Base-by-base conservation (phyloP, 2,113 vertebrate species). In the Scytalopus superciliaris region DNA sequence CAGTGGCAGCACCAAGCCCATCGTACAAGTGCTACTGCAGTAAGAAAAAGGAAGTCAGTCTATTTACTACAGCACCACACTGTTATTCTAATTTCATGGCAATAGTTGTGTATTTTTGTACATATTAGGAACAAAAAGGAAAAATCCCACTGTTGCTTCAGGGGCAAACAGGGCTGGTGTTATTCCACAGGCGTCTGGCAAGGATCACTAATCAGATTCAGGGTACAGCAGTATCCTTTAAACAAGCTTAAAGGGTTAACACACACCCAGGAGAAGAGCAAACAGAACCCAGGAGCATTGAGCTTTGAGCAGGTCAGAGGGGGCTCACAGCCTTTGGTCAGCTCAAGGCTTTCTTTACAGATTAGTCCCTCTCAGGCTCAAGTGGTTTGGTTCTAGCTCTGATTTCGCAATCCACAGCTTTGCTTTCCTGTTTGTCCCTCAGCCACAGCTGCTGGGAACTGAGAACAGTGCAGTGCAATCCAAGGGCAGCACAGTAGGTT, bases 1-100 rank as follows among this genome's bases (percentile, higher is more conserved):
- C 96, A 99, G 98, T 1, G 99, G 99, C 96, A 99, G 97, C 95
- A 99, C 99, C 96, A 99, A 98, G 62, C 99, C 99, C 98, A 99
- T 98, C 0, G 99, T 98, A 74, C 99, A 99, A 88, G 98, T 98
- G 94, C 98, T 99, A 95, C 97, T 98, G 88, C 19, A 97, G 93
- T 83, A 55, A 97, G 74, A 96, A 88, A 96, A 35, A 94, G 81
- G 89, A 5, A 74, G 44, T 97, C 80, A 95, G 83, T 27, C 33
- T 60, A 15, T 3, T 49, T 64, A 3, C 45, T 27, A 23, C 56
- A 81, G 64, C 55, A 91, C 9, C n/a, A 16, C 0, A 23, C 35
- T 50, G 11, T 27, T 23, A 35, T 28, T 79, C n/a, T 27, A 12
- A 90, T 68, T 81, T 89, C 74, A 60, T 8, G 45, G 72, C 42